Base-by-base conservation (phyloP, 2,888 invertebrate species). In the Eupithecia dodoneata region DNA sequence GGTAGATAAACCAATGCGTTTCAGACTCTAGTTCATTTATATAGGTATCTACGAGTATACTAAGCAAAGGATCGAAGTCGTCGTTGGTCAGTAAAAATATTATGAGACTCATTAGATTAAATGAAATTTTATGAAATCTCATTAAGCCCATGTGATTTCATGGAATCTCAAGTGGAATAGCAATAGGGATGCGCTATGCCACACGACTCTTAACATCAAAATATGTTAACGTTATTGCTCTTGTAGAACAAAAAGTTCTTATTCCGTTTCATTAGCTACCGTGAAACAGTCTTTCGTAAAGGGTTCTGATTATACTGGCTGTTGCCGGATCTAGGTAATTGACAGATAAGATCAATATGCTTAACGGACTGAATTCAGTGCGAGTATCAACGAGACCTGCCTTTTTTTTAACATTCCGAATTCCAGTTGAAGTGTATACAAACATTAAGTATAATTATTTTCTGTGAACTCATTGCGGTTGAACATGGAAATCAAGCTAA, bases 331-430 rank as follows among this genome's bases (percentile, higher is more conserved):
- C 87, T 87, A 86, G 89, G 87, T 88, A 88, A 88, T 88, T 87
- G 86, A 89, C 88, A 87, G 89, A 89, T 89, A 87, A 84, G 83
- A 88, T 89, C 85, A 86, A 81, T 79, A 83, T 83, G 77, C 81
- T 71, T 79, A 82, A 87, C 79, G 84, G 82, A 84, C 85, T 84
- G 76, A 77, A 49, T 55, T 63, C 71, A 69, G 55, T 42, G 42
- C 41, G 4, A 13, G 44, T n/a, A 47, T 71, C 13, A 5, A 66
- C 66, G 7, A 18, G 66, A 66, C 15, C 18, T 59, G 7, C 55
- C n/a, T 1, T 30, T 30, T 30, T 30, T 30, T 30, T 30, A 30
- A 30, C 30, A 30, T 30, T 30, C 30, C 30, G 30, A 30, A 30
- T 30, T 30, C 30, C 30, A 30, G 30, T 30, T 30, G 30, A 30